A percentile compares a stretch with the other conserved stretches of the same genome.
Evolutionary conservation across 2,113 vertebrate species (phyloP).

Genomic region (Alethe castanea): DNA sequence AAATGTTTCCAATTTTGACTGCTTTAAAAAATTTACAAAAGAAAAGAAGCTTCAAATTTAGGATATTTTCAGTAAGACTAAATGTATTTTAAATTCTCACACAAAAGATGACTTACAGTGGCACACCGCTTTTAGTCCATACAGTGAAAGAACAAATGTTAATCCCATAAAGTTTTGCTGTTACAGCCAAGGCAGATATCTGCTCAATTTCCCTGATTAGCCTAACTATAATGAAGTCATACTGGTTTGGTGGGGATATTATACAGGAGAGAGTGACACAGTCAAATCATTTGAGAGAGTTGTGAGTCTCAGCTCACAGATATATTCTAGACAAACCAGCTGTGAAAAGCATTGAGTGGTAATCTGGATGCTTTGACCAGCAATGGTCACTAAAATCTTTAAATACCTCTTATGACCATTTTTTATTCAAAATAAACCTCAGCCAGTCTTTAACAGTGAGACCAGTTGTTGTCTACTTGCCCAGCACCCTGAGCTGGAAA

Average conservation of each 20-base stretch:
- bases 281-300: background rate
- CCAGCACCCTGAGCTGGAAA: background rate
- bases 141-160: background rate
- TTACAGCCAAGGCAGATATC: background rate
- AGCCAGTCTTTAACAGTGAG: background rate
- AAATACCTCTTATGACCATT: background rate
- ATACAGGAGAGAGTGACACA: background rate
- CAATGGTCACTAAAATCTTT: background rate
- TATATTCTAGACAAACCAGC: background rate
- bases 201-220: background rate
- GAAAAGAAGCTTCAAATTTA: background rate
- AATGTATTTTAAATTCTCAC: background rate
- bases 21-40: background rate
- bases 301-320: background rate
- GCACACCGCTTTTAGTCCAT: fast-evolving
- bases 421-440: background rate
- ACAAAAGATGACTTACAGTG: background rate
- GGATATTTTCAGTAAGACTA: background rate
- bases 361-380: background rate
- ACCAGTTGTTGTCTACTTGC: fast-evolving
- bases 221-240: background rate
- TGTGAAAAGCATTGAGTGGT: background rate
- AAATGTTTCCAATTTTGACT: background rate
- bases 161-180: background rate
- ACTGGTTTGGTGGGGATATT: background rate